Conservation (phyloP, 2,797 vertebrate genomes). For the Carduelis carduelis region DNA sequence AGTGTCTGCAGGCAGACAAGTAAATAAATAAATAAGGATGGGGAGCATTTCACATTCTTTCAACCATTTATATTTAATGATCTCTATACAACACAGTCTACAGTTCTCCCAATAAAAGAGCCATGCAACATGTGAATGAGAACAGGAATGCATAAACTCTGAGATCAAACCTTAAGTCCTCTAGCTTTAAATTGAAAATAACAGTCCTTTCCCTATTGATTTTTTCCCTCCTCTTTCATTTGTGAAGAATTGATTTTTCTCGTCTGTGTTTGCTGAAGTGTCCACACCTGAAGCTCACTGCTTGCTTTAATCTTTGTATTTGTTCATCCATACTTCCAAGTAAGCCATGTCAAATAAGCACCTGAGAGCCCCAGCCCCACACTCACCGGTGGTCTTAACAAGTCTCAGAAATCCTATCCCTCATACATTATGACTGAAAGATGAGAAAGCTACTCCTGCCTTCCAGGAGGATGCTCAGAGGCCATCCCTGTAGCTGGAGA, state of each 20-base stretch:
- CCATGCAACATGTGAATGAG: conserved; percentile 45
- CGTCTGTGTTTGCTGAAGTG: not conserved
- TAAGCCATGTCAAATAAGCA: not conserved
- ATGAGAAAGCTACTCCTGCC: not conserved
- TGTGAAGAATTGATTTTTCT: conserved; percentile 46
- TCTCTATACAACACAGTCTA: conserved; percentile 11
- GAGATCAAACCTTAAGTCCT: conserved; percentile 20
- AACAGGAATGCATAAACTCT: conserved; percentile 45
- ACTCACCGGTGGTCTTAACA: not conserved
- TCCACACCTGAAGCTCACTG: conserved; percentile 6
- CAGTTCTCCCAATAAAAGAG: conserved; percentile 43
- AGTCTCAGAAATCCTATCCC: not conserved
- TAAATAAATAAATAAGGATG: conserved; percentile 40
- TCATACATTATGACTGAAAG: not conserved
- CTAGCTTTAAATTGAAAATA: conserved; percentile 42
- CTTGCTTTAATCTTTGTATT: conserved; percentile 45
- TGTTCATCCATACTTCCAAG: conserved; percentile 3
- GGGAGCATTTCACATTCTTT: not conserved
- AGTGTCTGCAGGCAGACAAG: conserved; percentile 16
- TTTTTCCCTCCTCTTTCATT: conserved; percentile 46
- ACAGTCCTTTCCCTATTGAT: conserved; percentile 46
- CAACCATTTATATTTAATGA: conserved; percentile 47
- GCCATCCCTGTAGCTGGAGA: not conserved
- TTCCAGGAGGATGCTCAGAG: not conserved
- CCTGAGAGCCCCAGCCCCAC: not conserved